These are phyloP conservation scores for Tetramorium bicarinatum DNA, from an alignment of 2,888 invertebrate genomes.

Conservation along the genomic window DNA sequence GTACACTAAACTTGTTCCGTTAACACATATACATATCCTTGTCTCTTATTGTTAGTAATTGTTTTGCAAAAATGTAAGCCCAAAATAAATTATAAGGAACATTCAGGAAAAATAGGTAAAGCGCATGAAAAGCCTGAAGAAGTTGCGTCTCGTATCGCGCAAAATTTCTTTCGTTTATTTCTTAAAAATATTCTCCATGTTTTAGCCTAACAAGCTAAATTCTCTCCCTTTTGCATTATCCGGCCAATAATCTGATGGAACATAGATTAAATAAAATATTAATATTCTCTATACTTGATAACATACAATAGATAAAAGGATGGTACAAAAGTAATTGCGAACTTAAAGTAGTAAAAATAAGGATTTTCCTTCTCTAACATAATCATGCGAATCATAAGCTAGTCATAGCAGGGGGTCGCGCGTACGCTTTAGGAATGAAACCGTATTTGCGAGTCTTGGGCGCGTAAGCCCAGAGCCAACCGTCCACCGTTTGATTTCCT, in stretches of 20 bases:
- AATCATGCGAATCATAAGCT: constrained; percentile 88
- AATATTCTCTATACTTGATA: background rate
- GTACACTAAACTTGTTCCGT: constrained; percentile 75
- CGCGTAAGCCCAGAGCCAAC: constrained; percentile 98
- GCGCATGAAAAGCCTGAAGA: background rate
- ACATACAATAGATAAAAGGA: constrained; percentile 10
- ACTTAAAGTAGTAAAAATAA: constrained; percentile 4
- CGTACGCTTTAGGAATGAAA: constrained; percentile 98
- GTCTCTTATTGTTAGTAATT: constrained; percentile 12
- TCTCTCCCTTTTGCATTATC: background rate
- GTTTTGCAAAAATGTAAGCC: background rate
- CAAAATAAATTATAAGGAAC: background rate
- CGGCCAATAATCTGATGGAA: background rate
- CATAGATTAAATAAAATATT: constrained; percentile 29
- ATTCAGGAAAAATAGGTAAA: background rate
- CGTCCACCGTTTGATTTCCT: constrained; percentile 97
- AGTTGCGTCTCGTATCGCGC: background rate
- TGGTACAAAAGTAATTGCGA: background rate
- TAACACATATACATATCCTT: background rate
- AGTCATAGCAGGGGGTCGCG: constrained; percentile 96
- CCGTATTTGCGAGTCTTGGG: constrained; percentile 97
- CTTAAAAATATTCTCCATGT: constrained; percentile 7
- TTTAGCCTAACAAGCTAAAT: constrained; percentile 1
- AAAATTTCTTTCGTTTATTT: constrained; percentile 9
- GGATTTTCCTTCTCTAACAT: background rate